A percentile compares a stretch with the other conserved stretches of the same genome.
These are phyloP conservation scores for Meteorus cinctellus DNA, from an alignment of 2,888 invertebrate genomes.

Conservation along the genomic window DNA sequence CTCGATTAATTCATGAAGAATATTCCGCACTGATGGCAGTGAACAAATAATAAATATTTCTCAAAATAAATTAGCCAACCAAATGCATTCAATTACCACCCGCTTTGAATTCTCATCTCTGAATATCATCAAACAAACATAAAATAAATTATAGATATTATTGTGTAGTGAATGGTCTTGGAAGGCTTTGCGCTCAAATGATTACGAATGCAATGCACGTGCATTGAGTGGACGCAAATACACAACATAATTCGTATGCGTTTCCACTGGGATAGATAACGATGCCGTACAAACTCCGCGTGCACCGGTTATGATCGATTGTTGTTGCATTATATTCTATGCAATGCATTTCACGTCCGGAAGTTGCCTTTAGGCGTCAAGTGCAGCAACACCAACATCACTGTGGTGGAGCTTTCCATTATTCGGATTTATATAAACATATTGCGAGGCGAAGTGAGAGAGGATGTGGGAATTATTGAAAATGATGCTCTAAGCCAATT, in stretches of 20 bases:
- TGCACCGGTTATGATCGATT: conserved; percentile 33
- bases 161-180: conserved; percentile 1
- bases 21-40: too few species aligned
- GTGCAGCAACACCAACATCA: neutral
- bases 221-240: neutral
- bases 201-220: conserved; percentile 25
- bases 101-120: neutral
- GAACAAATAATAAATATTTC: too few species aligned
- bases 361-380: neutral
- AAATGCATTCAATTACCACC: too few species aligned
- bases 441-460: neutral
- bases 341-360: neutral
- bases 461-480: neutral
- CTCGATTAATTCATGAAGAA: too few species aligned
- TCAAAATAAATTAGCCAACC: too few species aligned
- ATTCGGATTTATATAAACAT: neutral
- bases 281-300: neutral
- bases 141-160: neutral
- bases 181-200: conserved; percentile 10
- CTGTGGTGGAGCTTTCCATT: neutral
- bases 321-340: conserved; percentile 17
- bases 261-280: conserved; percentile 28
- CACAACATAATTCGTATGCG: conserved; percentile 32
- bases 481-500: neutral
- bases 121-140: neutral